Evolutionary conservation across 2,888 invertebrate genomes (phyloP).

Genomic region (Seladonia tumulorum): DNA sequence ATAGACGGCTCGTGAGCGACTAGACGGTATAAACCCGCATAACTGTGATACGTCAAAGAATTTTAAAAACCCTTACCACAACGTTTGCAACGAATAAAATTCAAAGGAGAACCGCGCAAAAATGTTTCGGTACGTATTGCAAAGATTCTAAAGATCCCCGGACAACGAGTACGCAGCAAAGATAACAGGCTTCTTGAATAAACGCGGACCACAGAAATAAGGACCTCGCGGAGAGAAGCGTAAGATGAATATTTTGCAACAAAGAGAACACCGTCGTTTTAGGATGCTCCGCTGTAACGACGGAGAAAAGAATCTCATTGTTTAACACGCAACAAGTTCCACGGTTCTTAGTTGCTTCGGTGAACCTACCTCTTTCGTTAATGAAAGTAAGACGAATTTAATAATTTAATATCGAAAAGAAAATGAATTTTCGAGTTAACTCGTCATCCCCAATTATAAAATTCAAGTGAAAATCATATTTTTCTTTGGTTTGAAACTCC

Average conservation of each 20-base stretch:
- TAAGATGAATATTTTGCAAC: not conserved
- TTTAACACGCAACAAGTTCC: not conserved
- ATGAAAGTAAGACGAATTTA: no score
- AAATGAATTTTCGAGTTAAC: no score
- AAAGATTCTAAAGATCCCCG: conserved; percentile 2
- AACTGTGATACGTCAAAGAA: not conserved
- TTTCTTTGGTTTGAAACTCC: no score
- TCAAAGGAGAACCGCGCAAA: not conserved
- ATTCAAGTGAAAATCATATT: no score
- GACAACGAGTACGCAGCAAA: not conserved
- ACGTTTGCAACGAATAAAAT: not conserved
- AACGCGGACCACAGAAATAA: not conserved
- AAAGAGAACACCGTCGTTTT: not conserved
- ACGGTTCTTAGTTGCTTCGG: no score
- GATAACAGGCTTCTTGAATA: not conserved
- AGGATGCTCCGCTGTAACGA: not conserved
- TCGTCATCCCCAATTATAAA: no score
- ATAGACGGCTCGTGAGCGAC: not conserved
- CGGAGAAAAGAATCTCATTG: not conserved
- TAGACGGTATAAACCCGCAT: not conserved
- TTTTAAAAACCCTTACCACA: not conserved
- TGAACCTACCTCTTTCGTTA: no score
- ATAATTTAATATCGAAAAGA: no score
- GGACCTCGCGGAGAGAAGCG: not conserved
- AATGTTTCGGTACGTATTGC: not conserved